These are phyloP conservation scores for Dryobates pubescens DNA, from an alignment of 2,797 vertebrate genomes.

Conservation along the genomic window DNA sequence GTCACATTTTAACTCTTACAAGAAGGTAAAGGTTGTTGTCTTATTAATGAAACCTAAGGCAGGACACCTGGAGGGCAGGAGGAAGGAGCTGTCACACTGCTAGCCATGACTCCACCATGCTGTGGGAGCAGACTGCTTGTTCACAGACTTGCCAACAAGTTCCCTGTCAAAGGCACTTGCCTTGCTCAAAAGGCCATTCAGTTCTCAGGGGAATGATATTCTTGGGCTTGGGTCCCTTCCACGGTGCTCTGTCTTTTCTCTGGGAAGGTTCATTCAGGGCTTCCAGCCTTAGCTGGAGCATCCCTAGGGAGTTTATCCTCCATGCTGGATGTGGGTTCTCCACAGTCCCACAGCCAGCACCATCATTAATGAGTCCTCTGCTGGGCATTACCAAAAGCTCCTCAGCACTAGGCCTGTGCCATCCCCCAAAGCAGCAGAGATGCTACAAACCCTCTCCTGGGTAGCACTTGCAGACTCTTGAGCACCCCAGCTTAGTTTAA, in stretches of 20 bases:
- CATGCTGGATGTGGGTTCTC: rapidly evolving
- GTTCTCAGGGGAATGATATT: neutral
- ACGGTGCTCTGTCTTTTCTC: neutral
- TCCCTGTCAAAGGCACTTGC: neutral
- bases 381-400: neutral
- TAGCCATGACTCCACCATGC: rapidly evolving
- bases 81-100: neutral
- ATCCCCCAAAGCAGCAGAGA: neutral
- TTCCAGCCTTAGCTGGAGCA: neutral
- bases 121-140: neutral
- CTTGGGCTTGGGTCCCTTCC: neutral
- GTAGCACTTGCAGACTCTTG: neutral
- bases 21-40: neutral
- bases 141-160: neutral
- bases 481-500: neutral
- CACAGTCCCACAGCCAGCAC: neutral
- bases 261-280: neutral
- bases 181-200: neutral
- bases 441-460: neutral
- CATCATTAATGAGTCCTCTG: neutral
- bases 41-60: neutral
- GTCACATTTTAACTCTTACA: neutral
- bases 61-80: rapidly evolving
- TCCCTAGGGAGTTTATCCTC: neutral
- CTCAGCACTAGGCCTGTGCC: rapidly evolving